phyloP scores from a whole-genome alignment of 2,113 vertebrate genomes.

The Seriola dumerili region DNA sequence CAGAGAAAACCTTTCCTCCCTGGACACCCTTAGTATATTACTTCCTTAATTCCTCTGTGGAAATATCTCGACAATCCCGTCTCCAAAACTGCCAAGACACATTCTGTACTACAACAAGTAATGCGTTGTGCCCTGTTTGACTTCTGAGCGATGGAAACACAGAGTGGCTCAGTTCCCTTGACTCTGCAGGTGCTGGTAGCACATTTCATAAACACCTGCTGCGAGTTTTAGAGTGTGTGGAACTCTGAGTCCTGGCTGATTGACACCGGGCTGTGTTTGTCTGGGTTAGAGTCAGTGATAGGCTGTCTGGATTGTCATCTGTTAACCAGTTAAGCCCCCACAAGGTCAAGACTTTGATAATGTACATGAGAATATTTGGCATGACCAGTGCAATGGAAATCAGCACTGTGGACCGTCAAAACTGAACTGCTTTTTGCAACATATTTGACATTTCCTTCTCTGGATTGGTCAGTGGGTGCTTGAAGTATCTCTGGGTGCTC shows the following conservation, averaged over 20 bases:
- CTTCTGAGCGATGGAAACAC: slow-evolving; percentile 57
- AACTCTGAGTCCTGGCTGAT: slow-evolving; percentile 32
- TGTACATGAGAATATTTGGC: background rate
- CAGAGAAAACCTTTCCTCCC: slow-evolving; percentile 42
- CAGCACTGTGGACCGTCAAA: background rate
- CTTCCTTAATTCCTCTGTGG: slow-evolving; percentile 45
- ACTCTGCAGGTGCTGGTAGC: slow-evolving; percentile 72
- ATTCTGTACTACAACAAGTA: slow-evolving; percentile 64
- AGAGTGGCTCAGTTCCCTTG: slow-evolving; percentile 67
- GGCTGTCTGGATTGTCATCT: background rate
- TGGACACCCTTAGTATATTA: slow-evolving; percentile 16
- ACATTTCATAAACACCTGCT: slow-evolving; percentile 79
- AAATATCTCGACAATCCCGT: slow-evolving; percentile 49
- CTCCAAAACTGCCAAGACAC: slow-evolving; percentile 33
- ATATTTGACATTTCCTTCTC: slow-evolving; percentile 19
- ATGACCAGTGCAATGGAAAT: background rate
- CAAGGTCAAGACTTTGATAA: background rate
- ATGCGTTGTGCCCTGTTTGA: slow-evolving; percentile 61
- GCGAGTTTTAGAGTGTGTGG: slow-evolving; percentile 55
- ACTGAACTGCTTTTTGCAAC: background rate
- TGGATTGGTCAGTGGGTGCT: background rate
- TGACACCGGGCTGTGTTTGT: slow-evolving; percentile 28
- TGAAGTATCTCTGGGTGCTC: slow-evolving; percentile 8
- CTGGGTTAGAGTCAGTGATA: background rate
- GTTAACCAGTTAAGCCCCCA: background rate